Evolutionary conservation across 1,140 invertebrate species (phyloP).

Genomic region (Nasonia vitripennis): DNA sequence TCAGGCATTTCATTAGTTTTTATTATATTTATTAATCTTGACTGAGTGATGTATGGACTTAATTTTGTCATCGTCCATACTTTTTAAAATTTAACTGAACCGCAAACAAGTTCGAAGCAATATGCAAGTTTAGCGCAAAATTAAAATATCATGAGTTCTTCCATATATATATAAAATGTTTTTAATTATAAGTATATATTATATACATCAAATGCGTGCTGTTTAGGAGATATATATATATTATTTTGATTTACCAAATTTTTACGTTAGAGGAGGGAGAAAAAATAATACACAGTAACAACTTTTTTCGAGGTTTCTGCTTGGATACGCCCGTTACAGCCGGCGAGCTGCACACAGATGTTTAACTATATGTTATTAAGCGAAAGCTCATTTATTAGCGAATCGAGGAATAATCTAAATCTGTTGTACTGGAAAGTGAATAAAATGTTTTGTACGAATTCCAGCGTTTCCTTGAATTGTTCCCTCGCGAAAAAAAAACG

Average conservation of each 20-base stretch:
- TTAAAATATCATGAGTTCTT: neutral
- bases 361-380: neutral
- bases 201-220: neutral
- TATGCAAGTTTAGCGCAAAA: neutral
- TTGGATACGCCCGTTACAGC: neutral
- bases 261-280: neutral
- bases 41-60: neutral
- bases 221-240: neutral
- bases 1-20: neutral
- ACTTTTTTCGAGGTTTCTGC: neutral
- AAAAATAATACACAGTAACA: neutral
- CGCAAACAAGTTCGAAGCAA: no score
- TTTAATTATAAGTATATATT: neutral
- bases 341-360: neutral
- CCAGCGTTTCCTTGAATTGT: no score
- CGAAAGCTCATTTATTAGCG: neutral
- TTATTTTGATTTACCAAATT: neutral
- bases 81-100: no score
- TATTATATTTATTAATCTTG: neutral
- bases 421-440: neutral
- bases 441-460: neutral
- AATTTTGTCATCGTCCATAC: no score
- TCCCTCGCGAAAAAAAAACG: no score
- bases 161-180: neutral
- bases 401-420: neutral